Evolutionary conservation across 2,888 invertebrate species (phyloP).

Genomic region (Amphipyra tragopoginis): DNA sequence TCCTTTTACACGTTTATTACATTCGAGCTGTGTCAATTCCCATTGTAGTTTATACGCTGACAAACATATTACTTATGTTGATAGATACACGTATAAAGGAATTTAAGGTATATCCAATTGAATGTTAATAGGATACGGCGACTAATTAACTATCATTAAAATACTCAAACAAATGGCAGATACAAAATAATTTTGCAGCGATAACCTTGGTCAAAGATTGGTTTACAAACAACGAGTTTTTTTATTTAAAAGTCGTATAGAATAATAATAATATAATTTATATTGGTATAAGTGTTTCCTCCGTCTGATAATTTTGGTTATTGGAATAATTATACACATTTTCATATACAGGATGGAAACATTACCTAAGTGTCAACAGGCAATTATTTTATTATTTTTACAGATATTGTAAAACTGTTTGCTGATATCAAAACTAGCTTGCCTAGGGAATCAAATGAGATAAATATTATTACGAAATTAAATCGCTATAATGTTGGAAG

Average conservation of each 20-base stretch:
- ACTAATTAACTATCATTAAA: constrained; percentile 29
- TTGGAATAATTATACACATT: constrained; percentile 3
- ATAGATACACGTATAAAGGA: background rate
- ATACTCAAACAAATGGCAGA: constrained; percentile 25
- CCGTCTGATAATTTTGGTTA: constrained; percentile 10
- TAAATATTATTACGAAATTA: no score
- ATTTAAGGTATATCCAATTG: constrained; percentile 20
- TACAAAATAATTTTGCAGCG: constrained; percentile 28
- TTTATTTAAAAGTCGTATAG: constrained; percentile 18
- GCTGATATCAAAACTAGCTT: no score
- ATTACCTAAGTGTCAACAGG: no score
- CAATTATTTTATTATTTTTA: no score
- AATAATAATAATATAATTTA: constrained; percentile 17
- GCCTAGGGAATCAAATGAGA: no score
- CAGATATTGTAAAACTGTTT: no score
- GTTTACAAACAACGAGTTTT: constrained; percentile 10
- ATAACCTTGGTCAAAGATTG: constrained; percentile 38
- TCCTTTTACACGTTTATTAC: constrained; percentile 58
- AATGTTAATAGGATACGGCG: constrained; percentile 29
- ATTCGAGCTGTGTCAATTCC: constrained; percentile 41
- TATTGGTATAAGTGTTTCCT: constrained; percentile 28
- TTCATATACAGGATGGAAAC: background rate
- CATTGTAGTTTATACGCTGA: constrained; percentile 12
- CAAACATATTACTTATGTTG: constrained; percentile 1
- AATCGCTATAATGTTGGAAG: no score